A percentile compares a stretch with the other conserved stretches of the same genome.
Evolutionary conservation across 2,888 invertebrate species (phyloP).

Genomic region (Drepanosiphum platanoidis): DNA sequence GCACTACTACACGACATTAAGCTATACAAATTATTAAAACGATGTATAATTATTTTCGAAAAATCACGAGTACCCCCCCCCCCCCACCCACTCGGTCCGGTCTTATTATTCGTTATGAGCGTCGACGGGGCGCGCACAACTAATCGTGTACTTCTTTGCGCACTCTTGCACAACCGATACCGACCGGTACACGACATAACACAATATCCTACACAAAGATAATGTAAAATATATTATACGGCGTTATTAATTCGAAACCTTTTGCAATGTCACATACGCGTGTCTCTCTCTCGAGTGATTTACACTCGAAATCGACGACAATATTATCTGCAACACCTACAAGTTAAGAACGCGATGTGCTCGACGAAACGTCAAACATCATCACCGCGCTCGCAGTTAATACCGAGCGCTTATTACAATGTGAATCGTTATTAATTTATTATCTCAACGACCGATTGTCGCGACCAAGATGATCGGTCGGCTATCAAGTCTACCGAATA

Average conservation of each 20-base stretch:
- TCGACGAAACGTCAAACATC: neutral
- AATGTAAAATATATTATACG: neutral
- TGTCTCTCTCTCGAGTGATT: slow-evolving; percentile 12
- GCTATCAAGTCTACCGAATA: neutral
- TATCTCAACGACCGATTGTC: slow-evolving; percentile 8
- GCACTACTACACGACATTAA: slow-evolving; percentile 5
- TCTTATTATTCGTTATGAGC: neutral
- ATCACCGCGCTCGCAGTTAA: neutral
- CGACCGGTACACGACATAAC: neutral
- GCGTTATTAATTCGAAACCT: neutral
- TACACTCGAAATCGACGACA: neutral
- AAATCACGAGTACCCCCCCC: neutral
- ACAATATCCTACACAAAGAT: too few species aligned
- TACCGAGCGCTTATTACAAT: neutral
- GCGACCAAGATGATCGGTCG: neutral
- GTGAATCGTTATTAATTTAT: neutral
- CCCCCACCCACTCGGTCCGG: neutral
- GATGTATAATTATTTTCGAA: neutral
- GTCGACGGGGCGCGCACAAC: neutral
- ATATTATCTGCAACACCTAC: slow-evolving; percentile 4
- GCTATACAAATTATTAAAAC: slow-evolving; percentile 16
- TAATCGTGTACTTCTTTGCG: neutral
- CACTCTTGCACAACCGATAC: neutral
- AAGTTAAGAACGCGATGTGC: neutral
- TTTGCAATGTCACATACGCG: neutral